Base-by-base conservation (phyloP, 2,797 vertebrate genomes). In the Epinephelus coioides region DNA sequence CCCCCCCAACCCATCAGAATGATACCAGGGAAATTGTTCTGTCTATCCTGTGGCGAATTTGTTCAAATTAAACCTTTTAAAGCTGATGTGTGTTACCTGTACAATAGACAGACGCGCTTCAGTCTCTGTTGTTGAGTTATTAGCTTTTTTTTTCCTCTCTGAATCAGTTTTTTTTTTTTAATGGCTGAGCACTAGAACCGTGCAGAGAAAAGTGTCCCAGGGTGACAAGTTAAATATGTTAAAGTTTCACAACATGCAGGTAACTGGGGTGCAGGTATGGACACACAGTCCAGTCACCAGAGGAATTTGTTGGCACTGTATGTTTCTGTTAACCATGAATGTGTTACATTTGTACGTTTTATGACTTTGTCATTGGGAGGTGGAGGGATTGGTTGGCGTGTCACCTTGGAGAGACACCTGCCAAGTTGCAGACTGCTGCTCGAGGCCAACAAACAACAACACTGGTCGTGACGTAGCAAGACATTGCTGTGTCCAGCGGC, bases 31-130 rank as follows among this genome's bases (percentile, higher is more conserved):
- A 83, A 86, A 88, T 84, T 79, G 73, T 84, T 87, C 77, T 14
- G 60, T 88, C 87, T 73, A 18, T 87, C 78, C 84, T 86, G 76
- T 86, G 78, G 81, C 74, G 47, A 82, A 84, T 89, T 86, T 76
- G 75, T 71, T 79, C 80, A 88, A 79, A 80, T 90, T 73, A 87
- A 87, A 86, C 15, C 81, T 81, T 88, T 83, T 86, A 80, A 68
- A 61, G 78, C 75, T 5, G 56, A 77, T 54, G 72, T 70, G 77
- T 78, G 82, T 81, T 80, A 79, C 80, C 79, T 76, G 60, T 49
- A 27, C 73, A 70, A 72, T 2, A 79, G 65, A 66, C 76, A 12
- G 72, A 69, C 38, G 13, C 56, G 55, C 55, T 76, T 50, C 55
- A 50, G 0, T 80, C 59, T 74, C 53, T 69, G 73, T 67, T 69